phyloP scores from a whole-genome alignment of 2,113 vertebrate species.

The Pygathrix nemaeus region DNA sequence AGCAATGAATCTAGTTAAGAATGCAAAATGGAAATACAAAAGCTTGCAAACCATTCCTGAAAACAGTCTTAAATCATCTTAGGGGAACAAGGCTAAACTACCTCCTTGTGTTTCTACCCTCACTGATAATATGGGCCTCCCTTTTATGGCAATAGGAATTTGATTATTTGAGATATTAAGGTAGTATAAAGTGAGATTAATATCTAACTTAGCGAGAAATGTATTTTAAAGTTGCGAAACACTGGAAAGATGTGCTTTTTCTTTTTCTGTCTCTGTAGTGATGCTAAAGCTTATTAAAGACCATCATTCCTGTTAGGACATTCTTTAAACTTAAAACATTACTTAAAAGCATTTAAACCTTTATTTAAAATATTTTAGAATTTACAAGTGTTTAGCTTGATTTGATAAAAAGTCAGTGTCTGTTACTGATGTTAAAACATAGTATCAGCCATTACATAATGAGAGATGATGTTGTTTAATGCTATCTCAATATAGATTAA shows the following conservation, averaged over 20 bases:
- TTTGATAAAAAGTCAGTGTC: not conserved
- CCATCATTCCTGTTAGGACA: conserved; percentile 45
- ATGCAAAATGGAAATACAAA: conserved; percentile 70
- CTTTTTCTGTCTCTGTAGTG: conserved; percentile 64
- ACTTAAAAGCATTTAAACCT: not conserved
- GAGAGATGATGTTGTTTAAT: not conserved
- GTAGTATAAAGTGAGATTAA: not conserved
- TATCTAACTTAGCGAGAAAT: conserved; percentile 24
- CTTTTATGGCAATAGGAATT: not conserved
- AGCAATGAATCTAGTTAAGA: conserved; percentile 42
- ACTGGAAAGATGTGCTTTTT: conserved; percentile 40
- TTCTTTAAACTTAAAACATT: not conserved
- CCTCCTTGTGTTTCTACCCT: not conserved
- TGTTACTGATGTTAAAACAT: not conserved
- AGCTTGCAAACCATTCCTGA: conserved; percentile 69
- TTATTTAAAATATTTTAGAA: conserved; percentile 53
- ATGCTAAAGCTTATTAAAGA: conserved; percentile 72
- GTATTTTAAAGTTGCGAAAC: conserved; percentile 37
- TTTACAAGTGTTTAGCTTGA: conserved; percentile 36
- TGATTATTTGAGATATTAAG: conserved; percentile 38
- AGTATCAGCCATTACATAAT: not conserved
- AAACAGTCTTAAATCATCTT: conserved; percentile 44
- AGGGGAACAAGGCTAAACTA: conserved; percentile 29
- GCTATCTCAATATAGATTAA: not conserved
- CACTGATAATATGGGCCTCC: not conserved